Conservation (phyloP, 1,140 invertebrate species). For the Drosophila lacertosa region DNA sequence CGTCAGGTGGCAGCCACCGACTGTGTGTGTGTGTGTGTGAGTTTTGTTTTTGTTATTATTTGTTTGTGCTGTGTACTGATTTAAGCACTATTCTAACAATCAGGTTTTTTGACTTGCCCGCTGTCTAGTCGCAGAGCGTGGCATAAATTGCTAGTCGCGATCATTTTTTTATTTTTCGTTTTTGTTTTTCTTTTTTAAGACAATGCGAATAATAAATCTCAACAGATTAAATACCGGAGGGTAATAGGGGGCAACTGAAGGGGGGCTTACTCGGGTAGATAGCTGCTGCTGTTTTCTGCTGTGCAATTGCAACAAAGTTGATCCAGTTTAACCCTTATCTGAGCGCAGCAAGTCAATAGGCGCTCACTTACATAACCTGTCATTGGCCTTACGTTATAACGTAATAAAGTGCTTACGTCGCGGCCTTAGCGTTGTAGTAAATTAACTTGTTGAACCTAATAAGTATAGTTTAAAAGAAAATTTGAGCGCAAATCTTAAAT, state of each 20-base stretch:
- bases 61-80: constrained; percentile 20
- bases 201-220: constrained; percentile 42
- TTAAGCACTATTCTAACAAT: constrained; percentile 61
- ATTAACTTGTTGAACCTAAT: too few species aligned
- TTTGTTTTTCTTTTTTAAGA: constrained; percentile 20
- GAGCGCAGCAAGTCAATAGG: background rate
- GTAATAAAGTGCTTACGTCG: too few species aligned
- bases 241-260: background rate
- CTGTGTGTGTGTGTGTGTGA: background rate
- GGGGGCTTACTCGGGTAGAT: background rate
- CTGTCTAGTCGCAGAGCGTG: constrained; percentile 25
- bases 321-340: constrained; percentile 21
- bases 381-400: background rate
- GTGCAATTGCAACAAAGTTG: constrained; percentile 23
- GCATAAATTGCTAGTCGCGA: constrained; percentile 39
- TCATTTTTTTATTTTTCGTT: constrained; percentile 13
- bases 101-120: constrained; percentile 65
- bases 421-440: too few species aligned
- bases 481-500: too few species aligned
- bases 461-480: too few species aligned
- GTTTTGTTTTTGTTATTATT: constrained; percentile 1
- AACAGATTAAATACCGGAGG: constrained; percentile 7
- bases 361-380: background rate
- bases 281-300: background rate
- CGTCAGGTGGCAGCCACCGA: constrained; percentile 32